These are phyloP conservation scores for Drosophila seguyi DNA, from an alignment of 1,140 invertebrate species.

Conservation along the genomic window DNA sequence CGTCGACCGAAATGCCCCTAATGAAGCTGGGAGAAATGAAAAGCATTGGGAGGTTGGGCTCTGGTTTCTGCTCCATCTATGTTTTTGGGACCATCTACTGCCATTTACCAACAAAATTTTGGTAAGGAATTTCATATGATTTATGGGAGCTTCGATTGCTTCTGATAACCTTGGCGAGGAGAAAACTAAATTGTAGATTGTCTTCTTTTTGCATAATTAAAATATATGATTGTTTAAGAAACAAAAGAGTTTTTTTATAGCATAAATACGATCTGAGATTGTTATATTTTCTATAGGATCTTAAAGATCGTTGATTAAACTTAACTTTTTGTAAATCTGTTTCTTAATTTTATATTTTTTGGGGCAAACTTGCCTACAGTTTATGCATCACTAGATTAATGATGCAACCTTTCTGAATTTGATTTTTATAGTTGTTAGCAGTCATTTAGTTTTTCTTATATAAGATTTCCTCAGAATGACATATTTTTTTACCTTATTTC, in stretches of 20 bases:
- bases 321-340: too few species aligned
- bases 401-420: too few species aligned
- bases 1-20: conserved; percentile 7
- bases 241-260: neutral
- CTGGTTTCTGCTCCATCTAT: conserved; percentile 7
- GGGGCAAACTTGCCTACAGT: too few species aligned
- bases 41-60: neutral
- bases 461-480: too few species aligned
- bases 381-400: too few species aligned
- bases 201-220: neutral
- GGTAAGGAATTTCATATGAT: conserved; percentile 11
- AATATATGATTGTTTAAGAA: neutral
- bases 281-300: neutral
- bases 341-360: too few species aligned
- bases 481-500: too few species aligned
- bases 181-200: too few species aligned
- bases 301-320: too few species aligned
- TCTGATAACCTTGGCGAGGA: neutral
- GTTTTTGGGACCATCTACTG: conserved; percentile 1
- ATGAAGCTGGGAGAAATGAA: conserved; percentile 2
- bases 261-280: neutral
- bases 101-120: conserved; percentile 12
- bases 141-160: conserved; percentile 12
- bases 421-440: too few species aligned
- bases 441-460: too few species aligned